Evolutionary conservation across 2,888 invertebrate genomes (phyloP), one percentile per base, ranked within the genome.

Genomic region (Himalopsyche japonica): DNA sequence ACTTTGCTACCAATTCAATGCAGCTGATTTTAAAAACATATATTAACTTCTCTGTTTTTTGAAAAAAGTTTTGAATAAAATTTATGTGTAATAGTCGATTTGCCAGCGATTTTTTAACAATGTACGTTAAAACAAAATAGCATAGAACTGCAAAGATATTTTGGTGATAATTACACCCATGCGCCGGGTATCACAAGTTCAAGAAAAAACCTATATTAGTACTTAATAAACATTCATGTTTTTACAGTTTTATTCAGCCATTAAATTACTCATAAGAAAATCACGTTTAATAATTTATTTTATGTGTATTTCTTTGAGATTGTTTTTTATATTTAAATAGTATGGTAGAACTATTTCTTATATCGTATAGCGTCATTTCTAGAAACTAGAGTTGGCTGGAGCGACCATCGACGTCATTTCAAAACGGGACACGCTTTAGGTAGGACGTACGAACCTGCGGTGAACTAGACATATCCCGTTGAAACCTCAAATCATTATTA

Each of bases 391-490:
- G n/a, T 32, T 78, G 37, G 78, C 37, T 12, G 57, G 77, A 34
- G 47, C 76, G 43, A 0, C 30, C 27, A 80, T 48, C 83, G 80
- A 43, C 83, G 80, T 83, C 83, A 83, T 80, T 83, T 24, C 12
- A 43, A 47, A 20, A 48, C 76, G 79, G 83, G 83, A 80, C 83
- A 77, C 77, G 32, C 27, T 34, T 34, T 27, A 8, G 30, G 27
- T 20, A 27, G 77, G 83, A 49, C 24, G 57, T 32, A 76, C 32
- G 34, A 76, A 27, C 37, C 82, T 80, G 83, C 83, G 83, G 83
- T 80, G 30, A 76, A 76, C 64, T 37, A 80, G 43, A 80, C 1
- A 32, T 48, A 77, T 70, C 83, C 83, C 64, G 82, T 70, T 57
- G 20, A 34, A 57, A 57, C 20, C 10, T 15, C 57, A 8, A 83